These are phyloP conservation scores for Hippotragus niger DNA, from an alignment of 2,113 vertebrate genomes.

Conservation along the genomic window DNA sequence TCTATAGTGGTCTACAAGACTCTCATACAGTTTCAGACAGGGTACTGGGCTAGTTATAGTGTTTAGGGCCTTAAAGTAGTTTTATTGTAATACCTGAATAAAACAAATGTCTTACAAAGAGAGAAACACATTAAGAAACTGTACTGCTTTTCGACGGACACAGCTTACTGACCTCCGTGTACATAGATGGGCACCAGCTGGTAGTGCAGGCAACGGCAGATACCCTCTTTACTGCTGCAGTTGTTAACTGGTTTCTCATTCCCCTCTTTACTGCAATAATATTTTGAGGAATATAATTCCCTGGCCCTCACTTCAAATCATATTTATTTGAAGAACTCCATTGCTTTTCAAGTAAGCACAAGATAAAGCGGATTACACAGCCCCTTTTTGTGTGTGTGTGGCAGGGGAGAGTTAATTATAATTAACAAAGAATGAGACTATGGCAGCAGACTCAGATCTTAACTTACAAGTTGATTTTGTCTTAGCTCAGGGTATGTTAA, in stretches of 20 bases:
- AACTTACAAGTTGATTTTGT: neutral
- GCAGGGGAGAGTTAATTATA: neutral
- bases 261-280: neutral
- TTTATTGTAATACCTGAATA: neutral
- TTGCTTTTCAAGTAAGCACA: neutral
- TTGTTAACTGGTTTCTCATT: constrained; percentile 27
- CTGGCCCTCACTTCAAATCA: neutral
- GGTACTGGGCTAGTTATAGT: neutral
- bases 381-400: neutral
- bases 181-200: constrained; percentile 14
- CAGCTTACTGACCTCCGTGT: neutral
- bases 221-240: constrained; percentile 1
- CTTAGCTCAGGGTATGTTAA: neutral
- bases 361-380: neutral
- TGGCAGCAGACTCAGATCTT: neutral
- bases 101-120: neutral
- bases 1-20: neutral
- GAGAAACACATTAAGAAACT: neutral
- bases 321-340: neutral
- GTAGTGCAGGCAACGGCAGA: neutral
- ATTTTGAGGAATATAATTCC: neutral
- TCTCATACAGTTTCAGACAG: neutral
- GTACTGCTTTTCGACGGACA: neutral
- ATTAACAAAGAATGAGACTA: neutral
- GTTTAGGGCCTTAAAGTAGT: neutral